phyloP scores from a whole-genome alignment of 1,140 invertebrate genomes.

The Melipona quadrifasciata region DNA sequence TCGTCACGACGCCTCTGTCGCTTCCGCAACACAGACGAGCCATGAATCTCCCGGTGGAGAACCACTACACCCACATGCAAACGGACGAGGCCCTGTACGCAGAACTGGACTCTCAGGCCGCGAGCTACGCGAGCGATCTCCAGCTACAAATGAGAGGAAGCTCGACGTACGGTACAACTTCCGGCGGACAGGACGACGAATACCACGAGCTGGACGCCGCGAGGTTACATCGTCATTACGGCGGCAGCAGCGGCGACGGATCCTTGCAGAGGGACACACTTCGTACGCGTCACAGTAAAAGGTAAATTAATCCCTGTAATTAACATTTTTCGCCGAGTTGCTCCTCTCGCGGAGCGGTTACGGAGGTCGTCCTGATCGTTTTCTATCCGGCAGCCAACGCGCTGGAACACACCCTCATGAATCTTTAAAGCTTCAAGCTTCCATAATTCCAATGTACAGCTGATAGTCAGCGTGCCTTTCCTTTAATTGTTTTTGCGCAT shows the following conservation, averaged over 20 bases:
- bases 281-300: conserved; percentile 78
- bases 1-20: conserved; percentile 78
- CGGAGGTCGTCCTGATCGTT: not conserved
- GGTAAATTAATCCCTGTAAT: conserved; percentile 65
- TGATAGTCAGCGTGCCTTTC: not conserved
- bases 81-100: conserved; percentile 87
- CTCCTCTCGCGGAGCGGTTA: not conserved
- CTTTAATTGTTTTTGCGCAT: not conserved
- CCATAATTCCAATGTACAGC: conserved; percentile 17
- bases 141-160: conserved; percentile 78
- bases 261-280: conserved; percentile 75
- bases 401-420: not conserved
- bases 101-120: conserved; percentile 84
- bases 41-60: conserved; percentile 83
- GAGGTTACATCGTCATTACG: conserved; percentile 79
- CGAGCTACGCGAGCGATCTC: conserved; percentile 80
- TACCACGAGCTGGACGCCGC: conserved; percentile 80
- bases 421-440: not conserved
- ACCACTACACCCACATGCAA: conserved; percentile 88
- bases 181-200: conserved; percentile 78
- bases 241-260: conserved; percentile 72
- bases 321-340: conserved; percentile 9
- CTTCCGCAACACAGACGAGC: conserved; percentile 78
- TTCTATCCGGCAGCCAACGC: not conserved
- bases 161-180: conserved; percentile 77